phyloP scores from a whole-genome alignment of 2,113 vertebrate species.

The Albula goreensis region DNA sequence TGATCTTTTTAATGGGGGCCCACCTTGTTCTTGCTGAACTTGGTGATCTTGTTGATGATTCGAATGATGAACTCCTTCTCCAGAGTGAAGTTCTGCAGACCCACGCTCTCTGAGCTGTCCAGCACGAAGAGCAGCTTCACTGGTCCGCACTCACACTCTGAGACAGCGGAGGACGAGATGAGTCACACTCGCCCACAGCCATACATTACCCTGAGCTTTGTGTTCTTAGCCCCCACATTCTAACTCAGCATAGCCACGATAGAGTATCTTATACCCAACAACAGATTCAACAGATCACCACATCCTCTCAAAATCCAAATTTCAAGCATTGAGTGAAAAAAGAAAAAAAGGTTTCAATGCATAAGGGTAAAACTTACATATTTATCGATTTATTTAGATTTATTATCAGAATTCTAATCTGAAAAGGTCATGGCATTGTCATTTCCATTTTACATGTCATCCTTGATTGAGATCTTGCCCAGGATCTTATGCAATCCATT shows the following conservation, averaged over 20 bases:
- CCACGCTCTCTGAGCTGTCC: constrained; percentile 46
- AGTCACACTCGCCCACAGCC: neutral
- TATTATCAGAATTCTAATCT: neutral
- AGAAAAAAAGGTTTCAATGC: neutral
- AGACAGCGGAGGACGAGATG: neutral
- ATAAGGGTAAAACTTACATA: neutral
- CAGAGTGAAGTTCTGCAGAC: constrained; percentile 18
- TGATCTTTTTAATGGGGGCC: neutral
- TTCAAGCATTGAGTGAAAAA: neutral
- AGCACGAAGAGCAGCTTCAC: constrained; percentile 42
- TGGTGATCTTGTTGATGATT: constrained; percentile 46
- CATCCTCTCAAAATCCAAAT: neutral
- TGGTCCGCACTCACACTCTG: constrained; percentile 44
- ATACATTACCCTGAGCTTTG: neutral
- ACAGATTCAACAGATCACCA: too few species aligned
- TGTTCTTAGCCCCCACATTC: too few species aligned
- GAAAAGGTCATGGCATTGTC: neutral
- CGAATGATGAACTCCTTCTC: constrained; percentile 47
- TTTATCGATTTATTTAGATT: neutral
- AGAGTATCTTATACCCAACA: too few species aligned
- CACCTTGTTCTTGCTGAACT: constrained; percentile 40
- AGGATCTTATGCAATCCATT: neutral
- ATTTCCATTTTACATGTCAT: neutral
- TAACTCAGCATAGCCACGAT: too few species aligned
- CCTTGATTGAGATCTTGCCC: neutral